These are phyloP conservation scores for Phlogophora meticulosa DNA, from an alignment of 2,888 invertebrate genomes.

Conservation along the genomic window DNA sequence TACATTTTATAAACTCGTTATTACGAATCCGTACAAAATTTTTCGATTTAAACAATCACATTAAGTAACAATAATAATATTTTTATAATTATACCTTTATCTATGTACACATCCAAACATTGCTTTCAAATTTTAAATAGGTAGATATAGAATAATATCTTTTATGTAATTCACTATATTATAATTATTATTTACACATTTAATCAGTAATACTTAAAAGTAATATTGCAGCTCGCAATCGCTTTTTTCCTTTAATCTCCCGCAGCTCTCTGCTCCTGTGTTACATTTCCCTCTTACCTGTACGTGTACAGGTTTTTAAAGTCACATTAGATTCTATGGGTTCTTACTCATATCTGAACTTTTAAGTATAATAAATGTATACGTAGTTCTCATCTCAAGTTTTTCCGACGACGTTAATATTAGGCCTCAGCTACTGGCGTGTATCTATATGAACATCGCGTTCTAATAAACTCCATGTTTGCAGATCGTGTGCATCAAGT, in stretches of 20 bases:
- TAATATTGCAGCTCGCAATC: constrained; percentile 90
- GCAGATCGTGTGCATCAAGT: constrained; percentile 36
- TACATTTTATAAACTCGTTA: constrained; percentile 71
- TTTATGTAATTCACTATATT: constrained; percentile 75
- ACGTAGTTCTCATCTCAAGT: constrained; percentile 37
- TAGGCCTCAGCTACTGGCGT: constrained; percentile 45
- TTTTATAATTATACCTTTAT: constrained; percentile 78
- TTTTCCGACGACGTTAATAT: constrained; percentile 44
- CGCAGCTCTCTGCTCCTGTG: constrained; percentile 55
- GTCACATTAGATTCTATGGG: constrained; percentile 25
- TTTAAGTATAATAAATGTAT: constrained; percentile 28
- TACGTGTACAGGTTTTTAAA: constrained; percentile 49
- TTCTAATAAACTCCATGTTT: constrained; percentile 36
- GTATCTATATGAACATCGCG: constrained; percentile 26
- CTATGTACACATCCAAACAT: constrained; percentile 86
- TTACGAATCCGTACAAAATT: constrained; percentile 80
- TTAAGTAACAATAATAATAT: constrained; percentile 86
- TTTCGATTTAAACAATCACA: constrained; percentile 83
- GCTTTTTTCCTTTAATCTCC: constrained; percentile 71
- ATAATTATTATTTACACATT: constrained; percentile 83
- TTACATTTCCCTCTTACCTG: constrained; percentile 40
- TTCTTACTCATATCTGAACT: constrained; percentile 43
- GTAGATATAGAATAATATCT: constrained; percentile 74
- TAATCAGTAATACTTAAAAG: constrained; percentile 85
- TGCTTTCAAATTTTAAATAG: constrained; percentile 82